phyloP scores from a whole-genome alignment of 2,797 vertebrate species.

The Pantherophis alleghaniensis region DNA sequence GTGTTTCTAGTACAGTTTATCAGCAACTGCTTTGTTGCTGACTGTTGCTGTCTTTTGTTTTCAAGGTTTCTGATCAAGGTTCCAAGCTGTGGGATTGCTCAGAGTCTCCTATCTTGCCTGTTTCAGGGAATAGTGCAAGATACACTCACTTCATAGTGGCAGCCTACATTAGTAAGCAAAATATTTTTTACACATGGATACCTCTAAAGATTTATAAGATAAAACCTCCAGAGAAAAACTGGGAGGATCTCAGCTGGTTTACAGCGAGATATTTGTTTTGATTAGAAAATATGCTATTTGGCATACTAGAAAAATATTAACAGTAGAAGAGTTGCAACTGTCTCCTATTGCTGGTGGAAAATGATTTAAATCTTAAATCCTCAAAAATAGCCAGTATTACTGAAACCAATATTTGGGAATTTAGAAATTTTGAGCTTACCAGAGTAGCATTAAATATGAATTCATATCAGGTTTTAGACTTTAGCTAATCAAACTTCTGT shows the following conservation, averaged over 20 bases:
- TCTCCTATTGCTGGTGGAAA: conserved; percentile 35
- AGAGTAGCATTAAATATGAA: conserved; percentile 39
- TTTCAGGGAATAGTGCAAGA: conserved; percentile 52
- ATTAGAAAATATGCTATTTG: conserved; percentile 45
- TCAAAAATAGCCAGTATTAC: conserved; percentile 20
- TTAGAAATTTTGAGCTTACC: conserved; percentile 25
- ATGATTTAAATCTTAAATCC: conserved; percentile 35
- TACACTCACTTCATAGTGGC: conserved; percentile 48
- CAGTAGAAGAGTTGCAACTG: conserved; percentile 34
- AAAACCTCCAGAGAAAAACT: conserved; percentile 42
- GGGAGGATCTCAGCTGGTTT: conserved; percentile 37
- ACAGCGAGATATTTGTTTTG: conserved; percentile 40
- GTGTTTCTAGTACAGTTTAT: conserved; percentile 34
- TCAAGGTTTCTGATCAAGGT: conserved; percentile 47
- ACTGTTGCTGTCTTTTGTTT: conserved; percentile 33
- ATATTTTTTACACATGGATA: conserved; percentile 42
- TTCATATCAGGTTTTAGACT: neutral
- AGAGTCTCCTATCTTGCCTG: conserved; percentile 39
- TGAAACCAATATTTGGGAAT: conserved; percentile 29
- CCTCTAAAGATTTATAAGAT: conserved; percentile 42
- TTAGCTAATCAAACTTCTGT: conserved; percentile 35
- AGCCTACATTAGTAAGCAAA: conserved; percentile 32
- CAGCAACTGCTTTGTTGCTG: conserved; percentile 44
- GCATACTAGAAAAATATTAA: conserved; percentile 8
- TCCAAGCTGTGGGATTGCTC: conserved; percentile 32